Conservation (phyloP, 53 echinoderm and acorn worm species). For the Patiria pectinifera region DNA sequence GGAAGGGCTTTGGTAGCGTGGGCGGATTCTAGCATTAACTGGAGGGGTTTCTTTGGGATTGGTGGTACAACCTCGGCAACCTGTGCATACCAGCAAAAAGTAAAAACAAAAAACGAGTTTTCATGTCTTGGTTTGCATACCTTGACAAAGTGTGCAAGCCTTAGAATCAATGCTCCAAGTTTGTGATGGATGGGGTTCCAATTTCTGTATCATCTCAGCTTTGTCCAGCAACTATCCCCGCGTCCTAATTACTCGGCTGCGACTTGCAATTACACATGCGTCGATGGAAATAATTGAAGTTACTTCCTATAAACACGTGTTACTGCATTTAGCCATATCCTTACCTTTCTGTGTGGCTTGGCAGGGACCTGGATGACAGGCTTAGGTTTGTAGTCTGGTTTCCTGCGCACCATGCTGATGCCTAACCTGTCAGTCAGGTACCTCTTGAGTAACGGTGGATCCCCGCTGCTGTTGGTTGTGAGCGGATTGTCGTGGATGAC, state of each 20-base stretch:
- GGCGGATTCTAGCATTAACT: constrained; percentile 83
- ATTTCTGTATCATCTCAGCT: too few species aligned
- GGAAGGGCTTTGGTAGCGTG: constrained; percentile 58
- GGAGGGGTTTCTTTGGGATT: constrained; percentile 87
- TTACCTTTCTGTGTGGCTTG: constrained; percentile 87
- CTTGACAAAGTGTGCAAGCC: too few species aligned
- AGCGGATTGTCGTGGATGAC: constrained; percentile 96
- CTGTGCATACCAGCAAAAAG: constrained; percentile 38
- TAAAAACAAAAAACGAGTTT: not conserved
- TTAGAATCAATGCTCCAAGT: too few species aligned
- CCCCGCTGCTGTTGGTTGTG: constrained; percentile 81
- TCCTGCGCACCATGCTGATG: constrained; percentile 77
- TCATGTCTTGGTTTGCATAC: not conserved
- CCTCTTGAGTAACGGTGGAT: constrained; percentile 90
- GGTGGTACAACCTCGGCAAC: constrained; percentile 87
- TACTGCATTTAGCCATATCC: not conserved
- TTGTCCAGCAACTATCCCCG: too few species aligned
- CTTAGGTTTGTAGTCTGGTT: constrained; percentile 58
- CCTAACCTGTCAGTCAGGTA: constrained; percentile 88
- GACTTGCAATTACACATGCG: too few species aligned
- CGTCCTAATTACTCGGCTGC: too few species aligned
- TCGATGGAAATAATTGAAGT: too few species aligned
- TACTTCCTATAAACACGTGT: not conserved
- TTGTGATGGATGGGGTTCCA: too few species aligned
- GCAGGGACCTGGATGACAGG: constrained; percentile 75